A percentile compares a stretch with the other conserved stretches of the same genome.
Conservation (phyloP, 2,888 invertebrate species). For the Microlaimidae sp. region DNA sequence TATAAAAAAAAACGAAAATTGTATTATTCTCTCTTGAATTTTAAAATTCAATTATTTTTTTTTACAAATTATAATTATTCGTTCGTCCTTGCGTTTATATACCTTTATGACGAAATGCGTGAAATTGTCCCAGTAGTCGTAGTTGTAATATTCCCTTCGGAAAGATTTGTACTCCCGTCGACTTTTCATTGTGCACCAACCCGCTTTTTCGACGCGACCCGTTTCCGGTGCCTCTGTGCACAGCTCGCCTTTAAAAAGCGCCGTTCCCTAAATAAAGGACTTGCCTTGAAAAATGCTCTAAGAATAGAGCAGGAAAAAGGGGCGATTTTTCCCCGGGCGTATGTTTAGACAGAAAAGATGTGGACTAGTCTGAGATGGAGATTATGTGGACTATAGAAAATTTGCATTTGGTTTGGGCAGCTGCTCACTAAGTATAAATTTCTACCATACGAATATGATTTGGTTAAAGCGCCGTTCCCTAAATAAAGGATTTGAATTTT, state of each 20-base stretch:
- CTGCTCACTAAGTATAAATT: too few relatives aligned
- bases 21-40: too few relatives aligned
- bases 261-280: slow-evolving; percentile 2
- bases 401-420: too few relatives aligned
- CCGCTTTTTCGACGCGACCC: background rate
- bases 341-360: too few relatives aligned
- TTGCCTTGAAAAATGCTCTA: too few relatives aligned
- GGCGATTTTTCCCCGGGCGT: too few relatives aligned
- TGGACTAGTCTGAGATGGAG: too few relatives aligned
- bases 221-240: slow-evolving; percentile 10
- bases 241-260: slow-evolving; percentile 8
- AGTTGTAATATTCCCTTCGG: background rate
- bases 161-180: slow-evolving; percentile 1
- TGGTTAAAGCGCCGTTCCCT: slow-evolving; percentile 7
- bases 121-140: slow-evolving; percentile 7
- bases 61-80: background rate
- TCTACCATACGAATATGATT: too few relatives aligned
- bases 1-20: too few relatives aligned
- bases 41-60: background rate
- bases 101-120: slow-evolving; percentile 14
- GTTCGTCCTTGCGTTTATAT: background rate
- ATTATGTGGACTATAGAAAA: too few relatives aligned
- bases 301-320: too few relatives aligned
- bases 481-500: background rate
- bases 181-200: background rate